These are phyloP conservation scores for Propithecus coquereli DNA, from an alignment of 2,113 vertebrate species.

Conservation along the genomic window DNA sequence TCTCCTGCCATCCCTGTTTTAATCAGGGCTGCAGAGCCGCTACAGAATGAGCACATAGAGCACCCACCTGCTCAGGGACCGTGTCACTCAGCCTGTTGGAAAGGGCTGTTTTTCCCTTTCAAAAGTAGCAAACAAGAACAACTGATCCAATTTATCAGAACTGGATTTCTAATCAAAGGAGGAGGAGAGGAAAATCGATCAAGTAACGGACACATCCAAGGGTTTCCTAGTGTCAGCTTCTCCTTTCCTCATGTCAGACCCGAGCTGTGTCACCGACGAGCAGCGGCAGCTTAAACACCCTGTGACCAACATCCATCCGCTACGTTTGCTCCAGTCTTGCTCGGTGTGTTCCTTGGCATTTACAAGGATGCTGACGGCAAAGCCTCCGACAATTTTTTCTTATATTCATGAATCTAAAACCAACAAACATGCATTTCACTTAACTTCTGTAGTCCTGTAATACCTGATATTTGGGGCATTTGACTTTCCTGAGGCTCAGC, in stretches of 20 bases:
- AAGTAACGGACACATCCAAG: slow-evolving; percentile 50
- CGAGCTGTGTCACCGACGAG: slow-evolving; percentile 39
- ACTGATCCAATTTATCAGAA: slow-evolving; percentile 56
- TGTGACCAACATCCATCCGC: too few relatives aligned
- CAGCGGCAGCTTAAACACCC: neutral
- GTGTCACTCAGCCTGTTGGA: slow-evolving; percentile 4
- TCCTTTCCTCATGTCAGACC: neutral
- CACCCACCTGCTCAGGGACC: slow-evolving; percentile 24
- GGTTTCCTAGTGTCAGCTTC: slow-evolving; percentile 52
- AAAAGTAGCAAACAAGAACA: slow-evolving; percentile 56
- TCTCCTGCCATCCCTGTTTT: neutral
- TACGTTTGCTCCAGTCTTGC: neutral
- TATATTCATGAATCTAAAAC: neutral
- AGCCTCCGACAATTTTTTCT: neutral
- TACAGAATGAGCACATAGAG: neutral
- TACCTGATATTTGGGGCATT: fast-evolving
- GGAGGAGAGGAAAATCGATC: slow-evolving; percentile 46
- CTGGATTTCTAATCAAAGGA: slow-evolving; percentile 73
- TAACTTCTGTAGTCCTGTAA: neutral
- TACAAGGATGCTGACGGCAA: neutral
- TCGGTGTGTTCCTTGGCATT: neutral
- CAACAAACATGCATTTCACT: neutral
- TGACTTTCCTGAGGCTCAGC: neutral
- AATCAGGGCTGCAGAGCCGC: slow-evolving; percentile 13
- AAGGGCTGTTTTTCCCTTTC: neutral